A percentile compares a stretch with the other conserved stretches of the same genome.
Conservation (phyloP, 2,888 invertebrate genomes). For the Dasypolia templi region DNA sequence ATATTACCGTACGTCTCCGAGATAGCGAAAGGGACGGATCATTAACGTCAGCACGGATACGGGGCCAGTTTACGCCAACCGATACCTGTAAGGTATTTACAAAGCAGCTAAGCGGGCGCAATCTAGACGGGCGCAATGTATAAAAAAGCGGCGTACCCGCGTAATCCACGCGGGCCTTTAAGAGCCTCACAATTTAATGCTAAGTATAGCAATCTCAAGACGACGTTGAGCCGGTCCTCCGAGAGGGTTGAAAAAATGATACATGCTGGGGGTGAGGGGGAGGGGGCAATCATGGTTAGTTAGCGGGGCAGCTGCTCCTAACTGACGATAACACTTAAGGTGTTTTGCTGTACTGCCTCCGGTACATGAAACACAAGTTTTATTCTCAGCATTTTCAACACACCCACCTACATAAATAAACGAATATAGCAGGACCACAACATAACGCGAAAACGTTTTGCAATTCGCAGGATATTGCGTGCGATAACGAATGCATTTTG, state of each 20-base stretch:
- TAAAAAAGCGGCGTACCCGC: slow-evolving; percentile 77
- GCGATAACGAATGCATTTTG: slow-evolving; percentile 75
- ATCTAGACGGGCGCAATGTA: slow-evolving; percentile 82
- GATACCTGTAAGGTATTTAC: slow-evolving; percentile 89
- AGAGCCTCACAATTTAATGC: slow-evolving; percentile 88
- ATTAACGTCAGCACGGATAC: slow-evolving; percentile 87
- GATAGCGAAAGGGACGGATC: slow-evolving; percentile 87
- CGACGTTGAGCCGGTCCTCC: slow-evolving; percentile 79
- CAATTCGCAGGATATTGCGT: slow-evolving; percentile 64
- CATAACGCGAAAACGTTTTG: slow-evolving; percentile 62
- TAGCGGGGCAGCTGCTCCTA: slow-evolving; percentile 84
- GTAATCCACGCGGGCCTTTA: slow-evolving; percentile 86
- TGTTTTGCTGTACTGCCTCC: slow-evolving; percentile 77
- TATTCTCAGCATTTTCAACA: slow-evolving; percentile 59
- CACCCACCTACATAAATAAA: slow-evolving; percentile 31
- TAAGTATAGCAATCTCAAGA: slow-evolving; percentile 88
- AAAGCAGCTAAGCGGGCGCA: slow-evolving; percentile 85
- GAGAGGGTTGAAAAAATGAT: slow-evolving; percentile 88
- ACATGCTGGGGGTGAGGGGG: slow-evolving; percentile 72
- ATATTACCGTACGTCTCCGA: slow-evolving; percentile 85
- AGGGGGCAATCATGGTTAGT: slow-evolving; percentile 84
- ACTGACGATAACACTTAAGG: slow-evolving; percentile 80
- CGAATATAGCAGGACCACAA: slow-evolving; percentile 30
- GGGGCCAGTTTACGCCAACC: slow-evolving; percentile 84
- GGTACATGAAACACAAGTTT: slow-evolving; percentile 74